Evolutionary conservation across 2,113 vertebrate species (phyloP), one percentile per base, ranked within the genome.

Genomic region (Macroglossus sobrinus): DNA sequence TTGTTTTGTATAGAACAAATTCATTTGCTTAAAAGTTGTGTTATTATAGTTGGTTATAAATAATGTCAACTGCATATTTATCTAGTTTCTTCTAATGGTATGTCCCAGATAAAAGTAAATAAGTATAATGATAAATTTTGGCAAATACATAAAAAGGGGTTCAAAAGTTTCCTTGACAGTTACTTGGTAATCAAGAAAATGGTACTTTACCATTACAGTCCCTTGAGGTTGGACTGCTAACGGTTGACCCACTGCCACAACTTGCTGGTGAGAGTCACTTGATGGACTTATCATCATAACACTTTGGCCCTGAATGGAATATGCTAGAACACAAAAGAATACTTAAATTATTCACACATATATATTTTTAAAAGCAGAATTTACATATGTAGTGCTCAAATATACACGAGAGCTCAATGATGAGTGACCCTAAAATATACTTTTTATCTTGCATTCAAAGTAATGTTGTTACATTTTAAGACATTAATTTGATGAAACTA

Each of bases 211-310:
- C 99, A 99, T 99, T 80, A 99, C 99, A 40, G 99, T 99, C 97
- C 99, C 99, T 97, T 99, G 99, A 55, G 99, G 99, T 96, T 99
- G 99, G 43, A 99, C 98, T 50, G 99, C 99, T 86, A 99, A 98
- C 0, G 99, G 99, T 33, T 99, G 99, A 45, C 99, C 99, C 69
- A 99, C 99, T 71, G 99, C 99, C 94, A 99, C 99, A 97, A 99
- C 99, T 97, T 99, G 99, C 98, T 99, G 99, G 96, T 99, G 99
- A 96, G 99, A 99, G 66, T 99, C 99, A 81, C 99, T 99, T 78
- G 99, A 99, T 38, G 99, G 99, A 98, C 99, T 99, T 98, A 99
- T 99, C 98, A 99, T 99, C 98, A 99, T 99, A 86, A 99, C 99
- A 95, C 98, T 99, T 96, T 99, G 99, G 80, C 99, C 99, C 98